Base-by-base conservation (phyloP, 1,140 invertebrate genomes). In the Zaprionus africanus region DNA sequence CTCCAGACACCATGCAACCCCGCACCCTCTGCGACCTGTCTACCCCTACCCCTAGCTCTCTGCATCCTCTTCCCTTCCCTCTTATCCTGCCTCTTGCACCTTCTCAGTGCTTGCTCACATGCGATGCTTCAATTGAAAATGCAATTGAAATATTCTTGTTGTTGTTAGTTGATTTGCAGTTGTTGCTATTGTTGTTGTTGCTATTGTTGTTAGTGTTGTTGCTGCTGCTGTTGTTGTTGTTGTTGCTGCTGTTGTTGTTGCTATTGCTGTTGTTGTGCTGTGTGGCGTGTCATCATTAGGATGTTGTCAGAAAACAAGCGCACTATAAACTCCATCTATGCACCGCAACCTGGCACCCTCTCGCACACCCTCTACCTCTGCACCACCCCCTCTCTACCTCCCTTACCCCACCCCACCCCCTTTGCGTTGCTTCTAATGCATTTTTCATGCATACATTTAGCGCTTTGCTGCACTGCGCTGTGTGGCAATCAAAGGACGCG, bases 371-470 rank as follows among this genome's bases (percentile, higher is more conserved):
- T 5, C 31, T 7, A 26, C 15, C 15, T 5, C 41, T 4, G 4
- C 19, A 22, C 9, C 26, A 6, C 34, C 36, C 13, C 43, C 6
- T 34, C 12, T 1, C 13, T 1, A 26, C 28, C 12, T 49, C 41
- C 61, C 41, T 38, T 24, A 53, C 60, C 59, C 38, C 43, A 62
- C 3, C 26, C 26, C 78, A 70, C 58, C 61, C 36, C 22, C 49
- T 26, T 58, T 70, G 73, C 19, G 61, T 56, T 70, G 66, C 66
- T 75, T 85, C 76, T 86, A 85, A 85, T 85, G 82, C 82, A 86
- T 85, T 85, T 85, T 85, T 86, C 82, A 85, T 85, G 82, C 82
- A 85, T 86, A 85, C 82, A 86, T 86, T 86, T 86, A 79, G 79
- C 63, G 81, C 46, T 17, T 5, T n/a, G 19, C 46, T 51, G 46